Base-by-base conservation (phyloP, 1,140 invertebrate genomes). In the Brachystomella parvula region DNA sequence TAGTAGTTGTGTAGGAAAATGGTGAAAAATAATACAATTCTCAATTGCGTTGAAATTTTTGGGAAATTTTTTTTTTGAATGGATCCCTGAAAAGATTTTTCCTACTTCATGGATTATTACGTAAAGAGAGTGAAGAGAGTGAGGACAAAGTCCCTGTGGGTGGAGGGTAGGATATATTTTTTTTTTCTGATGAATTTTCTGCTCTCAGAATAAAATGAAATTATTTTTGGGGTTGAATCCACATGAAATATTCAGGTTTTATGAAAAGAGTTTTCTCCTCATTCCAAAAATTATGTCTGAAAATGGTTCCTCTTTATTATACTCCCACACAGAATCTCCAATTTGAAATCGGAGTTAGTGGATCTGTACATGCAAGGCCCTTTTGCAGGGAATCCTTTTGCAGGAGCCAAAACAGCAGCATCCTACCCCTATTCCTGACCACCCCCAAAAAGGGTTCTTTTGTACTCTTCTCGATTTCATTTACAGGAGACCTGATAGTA, bases 141-240 rank as follows among this genome's bases (percentile, higher is more conserved):
- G n/a, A n/a, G n/a, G n/a, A n/a, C n/a, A n/a, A n/a, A n/a, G n/a
- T n/a, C n/a, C n/a, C n/a, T n/a, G n/a, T n/a, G n/a, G n/a, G n/a
- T n/a, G n/a, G n/a, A n/a, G n/a, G n/a, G n/a, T n/a, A n/a, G n/a
- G n/a, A n/a, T n/a, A n/a, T n/a, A n/a, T n/a, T n/a, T n/a, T n/a
- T n/a, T n/a, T n/a, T n/a, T n/a, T n/a, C n/a, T 47, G 30, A n/a
- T 15, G 61, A 47, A 62, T 32, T 44, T 24, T 44, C 9, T 35
- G 19, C n/a, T 3, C 44, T 26, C 28, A 26, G 62, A 30, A 15
- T 49, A 29, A 65, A 24, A 65, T 12, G 47, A 59, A 58, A 15
- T 21, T n/a, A 58, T 56, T 69, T 68, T 69, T 69, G 67, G 64
- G 67, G 63, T 62, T 69, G 67, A 69, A 69, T 65, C n/a, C 67